Evolutionary conservation across 1,140 invertebrate species (phyloP), one percentile per base, ranked within the genome.

Genomic region (Apis dorsata): DNA sequence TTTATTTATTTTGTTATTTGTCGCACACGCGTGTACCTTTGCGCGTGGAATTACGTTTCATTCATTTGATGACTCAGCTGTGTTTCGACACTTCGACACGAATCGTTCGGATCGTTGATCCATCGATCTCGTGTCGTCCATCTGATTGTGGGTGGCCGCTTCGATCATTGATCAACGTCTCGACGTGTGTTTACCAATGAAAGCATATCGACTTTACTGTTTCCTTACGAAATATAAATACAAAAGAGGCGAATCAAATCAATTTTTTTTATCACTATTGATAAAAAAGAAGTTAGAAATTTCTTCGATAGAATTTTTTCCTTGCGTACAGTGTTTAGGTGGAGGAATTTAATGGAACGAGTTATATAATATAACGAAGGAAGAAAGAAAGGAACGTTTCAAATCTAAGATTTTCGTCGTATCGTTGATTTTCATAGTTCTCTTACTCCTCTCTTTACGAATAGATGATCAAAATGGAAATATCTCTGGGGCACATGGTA

Each of bases 161-260:
- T 10, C 34, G 65, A 70, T 79, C 77, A 79, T 79, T 60, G 66
- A 79, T 79, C 77, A 79, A 60, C 53, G 53, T 70, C 77, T 79
- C 70, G 4, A 44, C 34, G 34, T 44, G 66, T 60, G n/a, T 55
- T 13, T 70, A 70, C 34, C 34, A 7, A 49, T 15, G n/a, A 34
- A 79, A 28, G 13, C 55, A 12, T 51, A 60, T 70, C 55, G 34
- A 17, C 24, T 53, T 70, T 10, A 21, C 24, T 5, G 11, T 9
- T 60, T 17, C n/a, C 21, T 13, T 57, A 8, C n/a, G 19, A 34
- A 2, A 4, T 34, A 44, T 44, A 44, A 44, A 44, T 44, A 44
- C 2, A 44, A 44, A 7, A 7, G 34, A 44, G 3, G 34, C 34
- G 34, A 34, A 34, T 34, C 3, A 34, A 19, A 73, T 60, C 62